Percentiles rank a stretch among this genome's conserved stretches.
These are phyloP conservation scores for Simalia tracyae DNA, from an alignment of 2,797 vertebrate genomes.

Conservation along the genomic window DNA sequence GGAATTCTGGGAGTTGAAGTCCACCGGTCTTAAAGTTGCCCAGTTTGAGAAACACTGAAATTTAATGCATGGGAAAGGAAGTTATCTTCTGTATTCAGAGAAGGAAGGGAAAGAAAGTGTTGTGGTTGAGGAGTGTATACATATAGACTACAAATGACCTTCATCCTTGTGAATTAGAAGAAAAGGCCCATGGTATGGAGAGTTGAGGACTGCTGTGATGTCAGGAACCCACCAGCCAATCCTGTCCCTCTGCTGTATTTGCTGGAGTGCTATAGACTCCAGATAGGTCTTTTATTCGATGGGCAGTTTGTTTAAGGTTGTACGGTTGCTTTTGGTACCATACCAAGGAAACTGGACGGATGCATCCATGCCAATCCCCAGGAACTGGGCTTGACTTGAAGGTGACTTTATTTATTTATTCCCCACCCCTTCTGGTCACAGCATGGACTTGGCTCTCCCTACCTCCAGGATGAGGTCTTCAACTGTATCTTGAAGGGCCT, in stretches of 20 bases:
- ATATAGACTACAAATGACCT: too few species aligned
- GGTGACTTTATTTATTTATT: neutral
- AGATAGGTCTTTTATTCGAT: too few species aligned
- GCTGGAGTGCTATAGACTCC: neutral
- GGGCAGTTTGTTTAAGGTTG: neutral
- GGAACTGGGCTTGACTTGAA: neutral
- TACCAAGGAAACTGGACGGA: too few species aligned
- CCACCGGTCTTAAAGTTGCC: too few species aligned
- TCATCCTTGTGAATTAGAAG: neutral
- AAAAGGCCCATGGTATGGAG: neutral
- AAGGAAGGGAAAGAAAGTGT: too few species aligned
- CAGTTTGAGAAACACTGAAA: too few species aligned
- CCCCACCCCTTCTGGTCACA: neutral
- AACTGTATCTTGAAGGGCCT: neutral
- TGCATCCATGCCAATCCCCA: too few species aligned
- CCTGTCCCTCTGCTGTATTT: neutral
- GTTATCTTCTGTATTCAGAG: too few species aligned
- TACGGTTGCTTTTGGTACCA: neutral
- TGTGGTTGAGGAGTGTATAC: too few species aligned
- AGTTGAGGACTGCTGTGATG: neutral
- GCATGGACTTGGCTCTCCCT: neutral
- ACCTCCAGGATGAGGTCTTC: neutral
- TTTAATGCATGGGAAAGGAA: too few species aligned
- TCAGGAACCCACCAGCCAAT: neutral
- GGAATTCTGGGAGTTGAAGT: too few species aligned